Evolutionary conservation across 2,113 vertebrate genomes (phyloP).

Genomic region (Nothobranchius furzeri): DNA sequence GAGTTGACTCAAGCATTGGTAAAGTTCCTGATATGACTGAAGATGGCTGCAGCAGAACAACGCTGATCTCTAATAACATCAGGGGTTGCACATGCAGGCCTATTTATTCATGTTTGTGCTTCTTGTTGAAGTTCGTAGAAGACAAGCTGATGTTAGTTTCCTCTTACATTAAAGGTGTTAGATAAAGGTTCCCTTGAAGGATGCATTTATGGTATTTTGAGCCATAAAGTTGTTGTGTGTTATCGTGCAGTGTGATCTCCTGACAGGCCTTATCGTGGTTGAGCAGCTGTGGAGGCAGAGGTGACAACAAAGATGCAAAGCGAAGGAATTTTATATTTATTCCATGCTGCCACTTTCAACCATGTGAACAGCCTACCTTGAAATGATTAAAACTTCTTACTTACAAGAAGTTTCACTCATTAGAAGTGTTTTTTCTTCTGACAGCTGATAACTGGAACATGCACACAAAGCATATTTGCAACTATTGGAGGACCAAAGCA

Average conservation of each 20-base stretch:
- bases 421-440: too few relatives aligned
- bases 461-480: neutral
- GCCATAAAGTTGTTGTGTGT: neutral
- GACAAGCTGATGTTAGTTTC: neutral
- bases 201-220: neutral
- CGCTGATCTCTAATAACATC: slow-evolving; percentile 2
- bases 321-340: neutral
- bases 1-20: slow-evolving; percentile 34
- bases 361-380: neutral
- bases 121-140: neutral
- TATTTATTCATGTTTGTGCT: neutral
- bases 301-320: neutral
- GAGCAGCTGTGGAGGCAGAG: neutral
- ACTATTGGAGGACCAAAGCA: too few relatives aligned
- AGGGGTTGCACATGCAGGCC: neutral
- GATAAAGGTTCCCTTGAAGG: neutral
- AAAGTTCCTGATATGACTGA: slow-evolving; percentile 13
- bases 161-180: neutral
- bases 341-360: neutral
- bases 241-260: neutral
- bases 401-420: too few relatives aligned
- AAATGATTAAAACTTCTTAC: neutral
- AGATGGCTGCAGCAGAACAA: slow-evolving; percentile 1
- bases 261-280: neutral
- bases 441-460: too few relatives aligned